Evolutionary conservation across 2,797 vertebrate species (phyloP), one percentile per base, ranked within the genome.

Genomic region (Valencia hispanica): DNA sequence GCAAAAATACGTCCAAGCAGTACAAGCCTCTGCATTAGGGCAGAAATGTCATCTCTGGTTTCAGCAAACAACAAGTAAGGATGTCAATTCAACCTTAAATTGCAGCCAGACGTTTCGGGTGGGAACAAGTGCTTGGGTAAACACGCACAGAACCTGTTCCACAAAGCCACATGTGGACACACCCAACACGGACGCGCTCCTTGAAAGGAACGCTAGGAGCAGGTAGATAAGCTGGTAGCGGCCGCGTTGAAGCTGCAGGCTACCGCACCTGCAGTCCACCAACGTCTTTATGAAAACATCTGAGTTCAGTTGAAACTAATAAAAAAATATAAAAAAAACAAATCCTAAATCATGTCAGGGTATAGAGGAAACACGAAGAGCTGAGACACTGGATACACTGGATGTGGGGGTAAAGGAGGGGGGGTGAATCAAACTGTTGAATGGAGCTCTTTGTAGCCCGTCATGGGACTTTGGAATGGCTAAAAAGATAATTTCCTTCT

Each of bases 81-180:
- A 30, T 17, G 48, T 57, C 36, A 57, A 48, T 48, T 66, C 63
- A 70, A 17, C 25, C 36, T 68, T 36, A 72, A n/a, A 61, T 55
- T 72, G 50, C 45, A 74, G 48, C 51, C 79, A 39, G 32, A 72
- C 75, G 68, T 47, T 73, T 57, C 15, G 2, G 50, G 75, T 87
- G 71, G 78, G 80, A 87, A 84, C 72, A 79, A 80, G n/a, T 34
- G 79, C 79, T n/a, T 36, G 70, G 80, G 82, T 93, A 88, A 82
- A 95, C 94, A 87, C 88, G 91, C 83, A 88, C 86, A 80, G 96
- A 95, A 94, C 93, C 96, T 94, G 96, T 93, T 94, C 80, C 0
- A 51, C 88, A 83, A 81, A 90, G 77, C 70, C 50, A 66, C n/a
- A 68, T 25, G 22, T 47, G 50, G 84, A 85, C 92, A 93, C 93